A percentile compares a stretch with the other conserved stretches of the same genome.
phyloP scores from a whole-genome alignment of 2,113 vertebrate genomes.

The Uropsilus gracilis region DNA sequence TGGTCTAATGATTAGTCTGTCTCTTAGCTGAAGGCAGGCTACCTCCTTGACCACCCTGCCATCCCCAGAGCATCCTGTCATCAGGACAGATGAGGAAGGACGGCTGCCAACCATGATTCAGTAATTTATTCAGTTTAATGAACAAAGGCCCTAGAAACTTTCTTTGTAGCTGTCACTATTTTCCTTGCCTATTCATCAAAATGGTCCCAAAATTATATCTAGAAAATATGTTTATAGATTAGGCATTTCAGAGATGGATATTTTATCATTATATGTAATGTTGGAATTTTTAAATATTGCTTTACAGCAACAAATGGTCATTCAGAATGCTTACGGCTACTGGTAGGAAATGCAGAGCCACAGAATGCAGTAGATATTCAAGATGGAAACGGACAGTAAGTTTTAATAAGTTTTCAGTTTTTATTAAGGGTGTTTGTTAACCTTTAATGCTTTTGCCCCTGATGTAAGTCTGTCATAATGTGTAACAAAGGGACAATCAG shows the following conservation, averaged over 20 bases:
- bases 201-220: background rate
- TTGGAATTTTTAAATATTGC: constrained; percentile 46
- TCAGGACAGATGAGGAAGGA: background rate
- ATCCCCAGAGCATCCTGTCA: background rate
- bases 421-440: background rate
- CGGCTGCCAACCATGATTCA: background rate
- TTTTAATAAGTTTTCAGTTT: constrained; percentile 63
- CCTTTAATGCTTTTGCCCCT: background rate
- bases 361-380: constrained; percentile 96
- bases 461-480: background rate
- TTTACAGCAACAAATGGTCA: constrained; percentile 96
- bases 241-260: background rate
- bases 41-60: background rate
- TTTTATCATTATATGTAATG: constrained; percentile 21
- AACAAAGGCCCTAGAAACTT: background rate
- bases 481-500: background rate
- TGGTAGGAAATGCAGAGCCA: constrained; percentile 97
- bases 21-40: background rate
- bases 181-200: constrained; percentile 24
- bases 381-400: constrained; percentile 98
- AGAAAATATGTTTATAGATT: constrained; percentile 2
- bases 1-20: background rate
- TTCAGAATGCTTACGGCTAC: constrained; percentile 96
- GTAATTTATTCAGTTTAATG: background rate
- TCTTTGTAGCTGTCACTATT: background rate